Percentiles rank a stretch among this genome's conserved stretches.
These are phyloP conservation scores for Notocelia uddmanniana DNA, from an alignment of 2,888 invertebrate species.

Conservation along the genomic window DNA sequence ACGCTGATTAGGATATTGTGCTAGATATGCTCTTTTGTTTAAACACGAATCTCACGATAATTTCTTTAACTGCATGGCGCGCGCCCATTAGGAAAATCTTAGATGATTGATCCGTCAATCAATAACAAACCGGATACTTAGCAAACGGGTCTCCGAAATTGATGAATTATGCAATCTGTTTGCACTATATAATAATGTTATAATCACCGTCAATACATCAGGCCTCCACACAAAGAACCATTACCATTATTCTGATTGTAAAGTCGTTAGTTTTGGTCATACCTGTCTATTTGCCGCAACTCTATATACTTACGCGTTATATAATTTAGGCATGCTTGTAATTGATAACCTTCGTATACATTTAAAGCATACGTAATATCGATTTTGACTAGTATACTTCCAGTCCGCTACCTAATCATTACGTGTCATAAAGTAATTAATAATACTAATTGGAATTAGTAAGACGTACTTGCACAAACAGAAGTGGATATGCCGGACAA, in stretches of 20 bases:
- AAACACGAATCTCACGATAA: background rate
- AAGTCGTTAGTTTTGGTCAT: constrained; percentile 26
- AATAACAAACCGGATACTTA: constrained; percentile 35
- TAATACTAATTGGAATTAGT: constrained; percentile 38
- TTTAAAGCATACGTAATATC: constrained; percentile 36
- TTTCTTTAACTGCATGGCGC: background rate
- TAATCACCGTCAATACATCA: constrained; percentile 29
- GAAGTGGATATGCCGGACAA: background rate
- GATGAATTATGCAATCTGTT: constrained; percentile 34
- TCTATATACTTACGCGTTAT: constrained; percentile 20
- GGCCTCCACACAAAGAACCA: constrained; percentile 15
- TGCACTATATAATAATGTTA: constrained; percentile 23
- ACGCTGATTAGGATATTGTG: background rate
- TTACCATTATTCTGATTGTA: constrained; percentile 34
- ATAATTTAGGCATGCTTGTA: constrained; percentile 37
- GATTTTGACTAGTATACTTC: constrained; percentile 30
- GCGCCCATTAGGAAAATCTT: constrained; percentile 21
- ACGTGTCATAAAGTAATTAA: constrained; percentile 40
- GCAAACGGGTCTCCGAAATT: constrained; percentile 12
- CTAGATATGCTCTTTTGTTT: background rate
- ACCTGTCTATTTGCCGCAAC: constrained; percentile 21
- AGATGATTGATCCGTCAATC: constrained; percentile 38
- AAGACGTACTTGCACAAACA: constrained; percentile 24
- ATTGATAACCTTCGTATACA: constrained; percentile 42
- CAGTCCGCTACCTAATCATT: constrained; percentile 38